phyloP scores from a whole-genome alignment of 2,888 invertebrate genomes.

The Ditula angustiorana region DNA sequence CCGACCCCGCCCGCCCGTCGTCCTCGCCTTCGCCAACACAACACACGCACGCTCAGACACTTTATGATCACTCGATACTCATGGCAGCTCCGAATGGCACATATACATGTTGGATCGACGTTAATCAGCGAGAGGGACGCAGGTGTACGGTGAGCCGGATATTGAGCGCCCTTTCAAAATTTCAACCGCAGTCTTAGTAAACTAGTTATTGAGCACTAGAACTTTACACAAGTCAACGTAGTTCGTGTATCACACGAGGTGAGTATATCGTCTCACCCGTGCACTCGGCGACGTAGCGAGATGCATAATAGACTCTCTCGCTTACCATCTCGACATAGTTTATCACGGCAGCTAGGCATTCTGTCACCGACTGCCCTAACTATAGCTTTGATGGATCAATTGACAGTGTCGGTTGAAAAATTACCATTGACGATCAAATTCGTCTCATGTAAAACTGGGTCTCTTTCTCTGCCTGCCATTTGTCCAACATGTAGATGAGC shows the following conservation, averaged over 20 bases:
- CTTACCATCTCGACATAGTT: too few relatives aligned
- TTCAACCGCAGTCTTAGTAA: neutral
- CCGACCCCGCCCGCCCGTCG: constrained; percentile 88
- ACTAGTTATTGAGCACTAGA: neutral
- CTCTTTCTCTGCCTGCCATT: neutral
- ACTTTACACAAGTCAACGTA: neutral
- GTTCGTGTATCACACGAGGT: neutral
- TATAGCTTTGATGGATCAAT: too few relatives aligned
- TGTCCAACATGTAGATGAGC: neutral
- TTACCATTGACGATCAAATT: neutral
- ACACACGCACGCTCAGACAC: constrained; percentile 1
- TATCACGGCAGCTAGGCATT: too few relatives aligned
- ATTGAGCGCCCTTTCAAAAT: neutral
- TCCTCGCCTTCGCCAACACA: constrained; percentile 83
- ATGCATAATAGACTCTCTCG: neutral
- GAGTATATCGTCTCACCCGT: neutral
- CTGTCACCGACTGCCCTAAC: too few relatives aligned
- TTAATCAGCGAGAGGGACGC: neutral
- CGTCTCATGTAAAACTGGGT: neutral
- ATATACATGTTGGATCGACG: neutral
- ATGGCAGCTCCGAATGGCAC: neutral
- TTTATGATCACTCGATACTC: neutral
- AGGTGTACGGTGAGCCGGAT: neutral
- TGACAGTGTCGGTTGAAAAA: neutral
- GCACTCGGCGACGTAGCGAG: neutral